Conservation (phyloP, 2,888 invertebrate genomes). For the Notodonta dromedarius region DNA sequence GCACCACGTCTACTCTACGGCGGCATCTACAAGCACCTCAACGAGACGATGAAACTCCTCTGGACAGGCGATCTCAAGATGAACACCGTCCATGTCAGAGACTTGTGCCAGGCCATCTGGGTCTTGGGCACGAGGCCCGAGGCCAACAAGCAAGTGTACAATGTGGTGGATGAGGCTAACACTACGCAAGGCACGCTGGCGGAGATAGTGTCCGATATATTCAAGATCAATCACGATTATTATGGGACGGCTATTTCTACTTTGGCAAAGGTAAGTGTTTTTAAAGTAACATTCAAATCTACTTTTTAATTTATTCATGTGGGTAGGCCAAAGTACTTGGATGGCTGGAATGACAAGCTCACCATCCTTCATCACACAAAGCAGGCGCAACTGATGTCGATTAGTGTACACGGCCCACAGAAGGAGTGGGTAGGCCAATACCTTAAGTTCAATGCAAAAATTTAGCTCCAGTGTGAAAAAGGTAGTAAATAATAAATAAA, state of each 20-base stretch:
- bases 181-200: constrained; percentile 94
- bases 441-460: too few species aligned
- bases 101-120: constrained; percentile 93
- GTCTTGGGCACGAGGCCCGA: constrained; percentile 84
- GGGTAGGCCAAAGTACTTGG: too few species aligned
- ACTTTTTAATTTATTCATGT: too few species aligned
- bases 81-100: constrained; percentile 94
- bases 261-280: constrained; percentile 87
- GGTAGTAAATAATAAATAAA: too few species aligned
- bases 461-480: too few species aligned
- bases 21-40: constrained; percentile 93
- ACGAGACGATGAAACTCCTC: constrained; percentile 95
- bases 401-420: too few species aligned
- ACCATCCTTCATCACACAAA: too few species aligned
- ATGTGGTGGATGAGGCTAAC: constrained; percentile 92
- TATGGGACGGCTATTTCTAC: constrained; percentile 93
- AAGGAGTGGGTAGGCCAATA: too few species aligned
- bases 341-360: too few species aligned
- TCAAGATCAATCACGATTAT: constrained; percentile 94
- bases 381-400: too few species aligned
- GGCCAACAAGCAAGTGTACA: constrained; percentile 87
- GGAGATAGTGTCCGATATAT: constrained; percentile 91
- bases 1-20: constrained; percentile 94
- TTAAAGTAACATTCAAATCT: background rate
- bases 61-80: constrained; percentile 94